Base-by-base conservation (phyloP, 2,113 vertebrate genomes). In the Eclectus roratus region DNA sequence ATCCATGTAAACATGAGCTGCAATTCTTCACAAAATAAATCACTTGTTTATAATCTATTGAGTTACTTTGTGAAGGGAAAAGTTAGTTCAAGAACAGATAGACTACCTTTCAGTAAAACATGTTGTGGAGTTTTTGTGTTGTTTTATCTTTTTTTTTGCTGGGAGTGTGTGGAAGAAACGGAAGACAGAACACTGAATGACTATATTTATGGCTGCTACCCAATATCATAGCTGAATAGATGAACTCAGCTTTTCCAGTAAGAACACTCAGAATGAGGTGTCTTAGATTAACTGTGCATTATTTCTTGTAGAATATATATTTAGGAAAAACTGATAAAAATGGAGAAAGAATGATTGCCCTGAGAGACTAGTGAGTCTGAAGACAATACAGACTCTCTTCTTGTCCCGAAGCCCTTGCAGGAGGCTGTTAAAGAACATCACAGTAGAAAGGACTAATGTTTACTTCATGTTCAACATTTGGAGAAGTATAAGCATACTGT, bases 401-500 rank as follows among this genome's bases (percentile, higher is more conserved):
- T 60, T 70, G 9, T 37, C 8, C 50, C 29, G 25, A 53, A 11
- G 5, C 7, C 46, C 13, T 74, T 52, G 9, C 10, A 35, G 18
- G 41, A 80, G 14, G 1, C 6, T 61, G 5, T 43, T 56, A 37
- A 56, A 89, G 24, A 10, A 60, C 6, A 50, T 6, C 6, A 61
- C 24, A 81, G 18, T 24, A 78, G 6, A 18, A 81, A 53, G 21
- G 21, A 49, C 29, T 52, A 87, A 5, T 3, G 9, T 37, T 3
- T 10, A 35, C 27, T 82, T 91, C 7, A 35, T 27, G 7, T 60
- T 85, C 31, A 78, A 4, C 7, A 31, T 81, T 31, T 66, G 37
- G 8, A 60, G 18, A 53, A 0, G 2, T 79, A 5, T 17, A 79
- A 9, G 1, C 1, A 6, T 70, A 5, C 37, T 41, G 8, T 21